Base-by-base conservation (phyloP, 2,797 vertebrate species). In the Protonibea diacanthus region DNA sequence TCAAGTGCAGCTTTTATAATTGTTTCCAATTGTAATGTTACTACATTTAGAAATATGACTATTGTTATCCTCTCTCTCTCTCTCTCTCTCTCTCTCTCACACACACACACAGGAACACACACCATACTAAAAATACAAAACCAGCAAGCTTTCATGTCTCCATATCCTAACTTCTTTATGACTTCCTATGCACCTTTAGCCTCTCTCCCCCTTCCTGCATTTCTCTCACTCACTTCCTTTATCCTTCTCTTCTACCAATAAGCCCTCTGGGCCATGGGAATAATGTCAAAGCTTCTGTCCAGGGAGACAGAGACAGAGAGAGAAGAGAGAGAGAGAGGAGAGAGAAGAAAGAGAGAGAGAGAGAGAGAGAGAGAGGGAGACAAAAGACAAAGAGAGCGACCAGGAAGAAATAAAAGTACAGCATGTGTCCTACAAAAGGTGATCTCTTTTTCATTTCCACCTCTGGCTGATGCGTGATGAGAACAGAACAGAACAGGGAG, bases 371-470 rank as follows among this genome's bases (percentile, higher is more conserved):
- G 52, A 58, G 25, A 45, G 1, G 48, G 4, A 53, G 52, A 53
- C 1, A 60, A 48, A 48, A 66, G 70, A 78, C 12, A 78, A 70
- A 82, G 61, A 75, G 47, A 83, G 29, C 17, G 60, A 74, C 27
- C n/a, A 45, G 40, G 53, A 68, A 64, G 53, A 80, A 67, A 82
- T 68, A 52, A 74, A 82, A 78, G 58, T 74, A 73, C 23, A 77
- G 72, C 51, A 64, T 71, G 71, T 67, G 60, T 83, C 76, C 49
- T 64, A 72, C 61, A 70, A 78, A 84, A 74, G 33, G 61, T 70
- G 65, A 77, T 85, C 48, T 72, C 71, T 64, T 42, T 88, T 87
- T 80, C 78, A 85, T 86, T 82, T 61, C 47, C 71, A 73, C 58
- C 63, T 87, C 40, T 83, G 81, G 81, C 68, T 85, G 63, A n/a